phyloP scores from a whole-genome alignment of 2,113 vertebrate species.

The Callipepla californica region DNA sequence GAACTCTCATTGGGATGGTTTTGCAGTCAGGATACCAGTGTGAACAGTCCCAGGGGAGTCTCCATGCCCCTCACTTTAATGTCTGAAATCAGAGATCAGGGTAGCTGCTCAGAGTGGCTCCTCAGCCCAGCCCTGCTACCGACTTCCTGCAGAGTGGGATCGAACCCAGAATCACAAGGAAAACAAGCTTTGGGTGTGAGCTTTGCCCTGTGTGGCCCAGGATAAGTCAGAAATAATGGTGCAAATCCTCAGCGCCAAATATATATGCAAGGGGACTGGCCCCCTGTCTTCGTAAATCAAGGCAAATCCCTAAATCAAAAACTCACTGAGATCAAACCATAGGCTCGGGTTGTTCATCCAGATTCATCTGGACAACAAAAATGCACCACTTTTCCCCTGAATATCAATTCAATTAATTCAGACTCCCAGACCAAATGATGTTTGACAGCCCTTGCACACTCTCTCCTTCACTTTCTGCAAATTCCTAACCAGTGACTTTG shows the following conservation, averaged over 20 bases:
- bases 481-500: slow-evolving; percentile 25
- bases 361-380: background rate
- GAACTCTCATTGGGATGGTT: fast-evolving
- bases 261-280: background rate
- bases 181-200: background rate
- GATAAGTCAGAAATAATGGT: background rate
- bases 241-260: background rate
- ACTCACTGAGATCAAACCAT: background rate
- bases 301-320: background rate
- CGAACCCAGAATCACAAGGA: background rate
- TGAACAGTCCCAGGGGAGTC: background rate
- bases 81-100: background rate
- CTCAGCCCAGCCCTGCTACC: fast-evolving
- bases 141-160: fast-evolving
- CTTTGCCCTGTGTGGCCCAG: background rate
- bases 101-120: background rate
- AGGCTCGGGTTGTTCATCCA: background rate
- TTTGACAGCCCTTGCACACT: fast-evolving
- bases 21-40: background rate
- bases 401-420: slow-evolving; percentile 26
- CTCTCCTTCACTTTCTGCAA: background rate
- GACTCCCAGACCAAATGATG: background rate
- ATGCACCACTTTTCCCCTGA: background rate
- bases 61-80: background rate
- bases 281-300: background rate